These are phyloP conservation scores for Drosophila barbarae DNA, from an alignment of 2,888 invertebrate species.

Conservation along the genomic window DNA sequence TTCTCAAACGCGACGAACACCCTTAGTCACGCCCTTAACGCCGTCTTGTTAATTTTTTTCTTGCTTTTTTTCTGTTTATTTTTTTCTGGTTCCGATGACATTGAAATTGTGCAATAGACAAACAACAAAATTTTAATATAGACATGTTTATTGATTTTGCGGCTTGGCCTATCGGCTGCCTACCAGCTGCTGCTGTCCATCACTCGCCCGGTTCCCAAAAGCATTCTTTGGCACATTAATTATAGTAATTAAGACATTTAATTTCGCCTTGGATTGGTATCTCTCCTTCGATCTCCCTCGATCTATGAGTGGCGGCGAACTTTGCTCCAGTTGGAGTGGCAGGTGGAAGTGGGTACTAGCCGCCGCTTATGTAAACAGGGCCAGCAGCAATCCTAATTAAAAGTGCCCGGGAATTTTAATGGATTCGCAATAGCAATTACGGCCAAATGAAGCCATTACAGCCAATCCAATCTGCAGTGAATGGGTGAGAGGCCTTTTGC, in stretches of 20 bases:
- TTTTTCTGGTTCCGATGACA: constrained; percentile 47
- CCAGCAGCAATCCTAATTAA: constrained; percentile 31
- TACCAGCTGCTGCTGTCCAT: constrained; percentile 28
- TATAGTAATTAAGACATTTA: constrained; percentile 60
- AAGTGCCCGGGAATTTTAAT: constrained; percentile 29
- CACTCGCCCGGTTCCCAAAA: constrained; percentile 44
- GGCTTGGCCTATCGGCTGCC: constrained; percentile 20
- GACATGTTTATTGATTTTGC: constrained; percentile 51
- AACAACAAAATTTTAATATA: constrained; percentile 42
- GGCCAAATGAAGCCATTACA: constrained; percentile 42
- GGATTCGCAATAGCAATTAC: constrained; percentile 27
- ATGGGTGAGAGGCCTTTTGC: constrained; percentile 54
- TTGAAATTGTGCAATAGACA: constrained; percentile 63
- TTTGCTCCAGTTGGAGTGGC: constrained; percentile 21
- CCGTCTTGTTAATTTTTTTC: constrained; percentile 50
- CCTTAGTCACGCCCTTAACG: constrained; percentile 55
- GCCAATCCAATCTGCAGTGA: constrained; percentile 36
- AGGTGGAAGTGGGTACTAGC: constrained; percentile 3
- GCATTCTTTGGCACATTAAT: constrained; percentile 61
- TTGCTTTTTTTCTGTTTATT: background rate
- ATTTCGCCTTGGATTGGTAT: constrained; percentile 50
- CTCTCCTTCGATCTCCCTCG: background rate
- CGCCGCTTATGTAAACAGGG: constrained; percentile 18
- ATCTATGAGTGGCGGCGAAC: constrained; percentile 15
- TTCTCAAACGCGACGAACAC: constrained; percentile 39